A percentile compares a stretch with the other conserved stretches of the same genome.
phyloP scores from a whole-genome alignment of 2,113 vertebrate species.

The Leucopsar rothschildi region DNA sequence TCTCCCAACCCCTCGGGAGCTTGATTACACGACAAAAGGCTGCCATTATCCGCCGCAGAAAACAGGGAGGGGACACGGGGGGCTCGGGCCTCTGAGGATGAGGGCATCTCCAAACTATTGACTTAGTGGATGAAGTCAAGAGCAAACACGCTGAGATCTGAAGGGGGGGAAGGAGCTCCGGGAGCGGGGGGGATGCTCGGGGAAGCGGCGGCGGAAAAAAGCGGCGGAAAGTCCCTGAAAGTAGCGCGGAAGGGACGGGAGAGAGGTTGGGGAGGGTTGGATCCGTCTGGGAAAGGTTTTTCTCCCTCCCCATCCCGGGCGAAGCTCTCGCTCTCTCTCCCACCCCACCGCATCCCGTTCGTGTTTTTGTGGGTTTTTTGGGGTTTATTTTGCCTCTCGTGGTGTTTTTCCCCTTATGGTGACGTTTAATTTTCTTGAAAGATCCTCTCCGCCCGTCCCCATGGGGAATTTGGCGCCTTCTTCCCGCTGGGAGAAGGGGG shows the following conservation, averaged over 20 bases:
- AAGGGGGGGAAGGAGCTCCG: neutral
- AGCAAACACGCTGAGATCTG: slow-evolving; percentile 67
- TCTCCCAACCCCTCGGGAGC: slow-evolving; percentile 88
- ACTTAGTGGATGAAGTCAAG: slow-evolving; percentile 81
- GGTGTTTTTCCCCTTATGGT: neutral
- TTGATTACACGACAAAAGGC: slow-evolving; percentile 95
- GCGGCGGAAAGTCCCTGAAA: neutral
- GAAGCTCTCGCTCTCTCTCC: neutral
- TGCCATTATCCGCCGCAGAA: slow-evolving; percentile 82
- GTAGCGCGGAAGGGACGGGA: neutral
- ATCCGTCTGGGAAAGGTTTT: neutral
- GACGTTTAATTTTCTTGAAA: neutral
- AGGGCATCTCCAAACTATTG: slow-evolving; percentile 77
- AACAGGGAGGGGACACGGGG: slow-evolving; percentile 72
- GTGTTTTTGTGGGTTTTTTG: no score
- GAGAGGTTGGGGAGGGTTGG: neutral
- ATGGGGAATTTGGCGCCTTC: neutral
- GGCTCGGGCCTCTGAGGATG: slow-evolving; percentile 57
- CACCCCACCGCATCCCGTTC: rapidly evolving
- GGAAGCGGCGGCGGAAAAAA: neutral
- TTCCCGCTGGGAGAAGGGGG: neutral
- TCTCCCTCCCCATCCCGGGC: neutral
- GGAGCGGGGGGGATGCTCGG: neutral
- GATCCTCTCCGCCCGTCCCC: neutral
- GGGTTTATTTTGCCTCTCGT: no score